These are phyloP conservation scores for Drosophila nasuta DNA, from an alignment of 1,140 invertebrate genomes.

Conservation along the genomic window DNA sequence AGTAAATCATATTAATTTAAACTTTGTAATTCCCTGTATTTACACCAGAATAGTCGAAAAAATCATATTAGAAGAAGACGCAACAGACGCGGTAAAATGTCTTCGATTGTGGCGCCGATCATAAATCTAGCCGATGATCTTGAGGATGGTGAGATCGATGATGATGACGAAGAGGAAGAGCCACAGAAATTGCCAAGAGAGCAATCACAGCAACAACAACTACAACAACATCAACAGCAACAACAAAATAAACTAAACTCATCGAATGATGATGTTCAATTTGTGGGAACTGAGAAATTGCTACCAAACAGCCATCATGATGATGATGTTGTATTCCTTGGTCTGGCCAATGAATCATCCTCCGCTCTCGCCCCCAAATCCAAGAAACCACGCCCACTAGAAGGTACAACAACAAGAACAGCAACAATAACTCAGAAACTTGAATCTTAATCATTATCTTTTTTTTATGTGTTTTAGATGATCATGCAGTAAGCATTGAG, in stretches of 20 bases:
- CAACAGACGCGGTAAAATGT: constrained; percentile 42
- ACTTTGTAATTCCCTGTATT: too few relatives aligned
- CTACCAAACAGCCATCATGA: constrained; percentile 17
- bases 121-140: constrained; percentile 85
- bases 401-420: constrained; percentile 51
- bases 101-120: constrained; percentile 39
- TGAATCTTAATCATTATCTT: too few relatives aligned
- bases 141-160: constrained; percentile 88
- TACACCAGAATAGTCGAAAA: too few relatives aligned
- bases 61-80: too few relatives aligned
- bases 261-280: constrained; percentile 58
- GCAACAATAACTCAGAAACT: too few relatives aligned
- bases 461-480: constrained; percentile 85
- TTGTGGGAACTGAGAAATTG: constrained; percentile 50
- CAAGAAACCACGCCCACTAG: constrained; percentile 64
- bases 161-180: constrained; percentile 86
- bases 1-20: neutral
- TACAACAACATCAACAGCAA: constrained; percentile 35
- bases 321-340: constrained; percentile 60
- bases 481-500: constrained; percentile 91
- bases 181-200: neutral
- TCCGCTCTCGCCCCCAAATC: constrained; percentile 32
- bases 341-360: constrained; percentile 20
- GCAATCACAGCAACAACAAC: constrained; percentile 8
- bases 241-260: neutral